phyloP scores from a whole-genome alignment of 92 coral and sea anemone genomes.

The Metridium senile region DNA sequence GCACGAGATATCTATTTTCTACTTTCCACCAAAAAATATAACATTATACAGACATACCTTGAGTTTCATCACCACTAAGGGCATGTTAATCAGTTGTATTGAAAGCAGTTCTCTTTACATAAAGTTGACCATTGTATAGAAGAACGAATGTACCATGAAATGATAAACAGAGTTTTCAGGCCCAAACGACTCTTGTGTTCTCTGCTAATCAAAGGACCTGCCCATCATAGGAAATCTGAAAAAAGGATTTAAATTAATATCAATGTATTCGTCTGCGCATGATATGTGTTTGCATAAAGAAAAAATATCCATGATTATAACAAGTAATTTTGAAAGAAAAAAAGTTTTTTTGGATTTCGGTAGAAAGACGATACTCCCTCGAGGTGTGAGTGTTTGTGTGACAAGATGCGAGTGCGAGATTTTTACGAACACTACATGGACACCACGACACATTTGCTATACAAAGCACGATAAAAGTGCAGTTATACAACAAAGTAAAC shows the following conservation, averaged over 20 bases:
- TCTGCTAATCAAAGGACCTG: constrained; percentile 20
- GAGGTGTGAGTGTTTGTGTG: background rate
- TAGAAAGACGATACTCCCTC: background rate
- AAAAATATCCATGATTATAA: background rate
- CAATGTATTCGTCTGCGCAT: background rate
- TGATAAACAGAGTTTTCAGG: constrained; percentile 2
- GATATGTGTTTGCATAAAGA: background rate
- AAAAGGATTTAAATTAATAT: background rate
- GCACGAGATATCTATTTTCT: background rate
- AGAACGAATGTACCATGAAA: constrained; percentile 1
- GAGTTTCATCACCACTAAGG: constrained; percentile 1
- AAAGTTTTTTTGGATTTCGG: background rate
- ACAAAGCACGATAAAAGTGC: background rate
- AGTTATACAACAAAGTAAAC: background rate
- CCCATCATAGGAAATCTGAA: constrained; percentile 29
- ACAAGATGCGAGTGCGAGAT: background rate
- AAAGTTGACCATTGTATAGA: constrained; percentile 13
- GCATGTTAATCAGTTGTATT: constrained; percentile 17
- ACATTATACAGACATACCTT: constrained; percentile 11
- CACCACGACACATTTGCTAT: background rate
- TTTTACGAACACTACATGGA: background rate
- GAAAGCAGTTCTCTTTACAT: constrained; percentile 9
- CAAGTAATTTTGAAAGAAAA: background rate
- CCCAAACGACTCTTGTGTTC: background rate
- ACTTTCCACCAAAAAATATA: background rate